Conservation (phyloP, 2,113 vertebrate species). For the Mormoops blainvillei region DNA sequence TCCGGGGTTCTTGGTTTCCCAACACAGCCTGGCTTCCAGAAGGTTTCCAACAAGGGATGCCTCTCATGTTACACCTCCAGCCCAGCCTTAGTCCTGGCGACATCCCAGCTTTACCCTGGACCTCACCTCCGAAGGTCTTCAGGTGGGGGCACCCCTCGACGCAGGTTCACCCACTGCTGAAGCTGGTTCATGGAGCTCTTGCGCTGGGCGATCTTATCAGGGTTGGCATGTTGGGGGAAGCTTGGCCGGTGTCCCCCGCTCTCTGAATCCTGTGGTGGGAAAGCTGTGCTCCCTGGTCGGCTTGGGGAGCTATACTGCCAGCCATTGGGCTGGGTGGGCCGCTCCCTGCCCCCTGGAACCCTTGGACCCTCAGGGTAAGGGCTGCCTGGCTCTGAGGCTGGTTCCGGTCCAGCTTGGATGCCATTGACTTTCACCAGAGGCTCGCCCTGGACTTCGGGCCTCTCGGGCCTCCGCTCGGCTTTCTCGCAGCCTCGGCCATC, state of each 20-base stretch:
- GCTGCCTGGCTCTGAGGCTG: conserved; percentile 75
- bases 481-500: conserved; percentile 81
- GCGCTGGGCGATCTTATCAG: conserved; percentile 92
- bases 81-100: rapidly evolving
- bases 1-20: not conserved
- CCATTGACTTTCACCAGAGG: conserved; percentile 79
- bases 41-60: not conserved
- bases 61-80: rapidly evolving
- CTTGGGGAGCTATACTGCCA: conserved; percentile 81
- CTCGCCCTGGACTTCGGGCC: conserved; percentile 76
- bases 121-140: conserved; percentile 92
- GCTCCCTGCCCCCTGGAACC: conserved; percentile 61
- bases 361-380: conserved; percentile 77
- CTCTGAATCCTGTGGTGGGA: conserved; percentile 76
- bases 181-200: conserved; percentile 97
- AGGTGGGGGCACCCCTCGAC: conserved; percentile 79
- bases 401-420: conserved; percentile 58
- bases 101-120: rapidly evolving
- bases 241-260: conserved; percentile 79
- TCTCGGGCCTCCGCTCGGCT: conserved; percentile 74
- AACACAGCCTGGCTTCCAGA: not conserved
- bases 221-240: conserved; percentile 83
- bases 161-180: conserved; percentile 96
- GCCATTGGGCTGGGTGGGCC: conserved; percentile 82
- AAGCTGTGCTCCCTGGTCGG: conserved; percentile 74